Percentiles rank a stretch among this genome's conserved stretches.
These are phyloP conservation scores for Linyphia triangularis DNA, from an alignment of 2,888 invertebrate species.

Conservation along the genomic window DNA sequence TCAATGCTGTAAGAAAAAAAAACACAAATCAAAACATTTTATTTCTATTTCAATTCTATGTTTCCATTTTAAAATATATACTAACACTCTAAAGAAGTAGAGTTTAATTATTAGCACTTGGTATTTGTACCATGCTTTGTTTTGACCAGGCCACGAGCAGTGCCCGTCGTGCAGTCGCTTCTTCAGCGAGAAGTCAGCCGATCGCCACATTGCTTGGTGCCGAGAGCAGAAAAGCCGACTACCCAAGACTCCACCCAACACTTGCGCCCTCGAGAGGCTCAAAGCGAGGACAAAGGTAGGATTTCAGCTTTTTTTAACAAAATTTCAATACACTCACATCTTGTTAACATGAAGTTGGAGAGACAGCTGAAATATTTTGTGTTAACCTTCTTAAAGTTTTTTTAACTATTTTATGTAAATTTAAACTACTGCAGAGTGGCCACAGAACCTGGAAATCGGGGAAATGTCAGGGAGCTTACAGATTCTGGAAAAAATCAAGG, in stretches of 20 bases:
- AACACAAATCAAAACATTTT: too few species aligned
- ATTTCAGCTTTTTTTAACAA: neutral
- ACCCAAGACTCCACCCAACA: conserved; percentile 78
- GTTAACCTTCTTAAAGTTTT: neutral
- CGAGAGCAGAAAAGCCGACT: conserved; percentile 82
- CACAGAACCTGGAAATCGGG: too few species aligned
- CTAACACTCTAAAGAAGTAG: too few species aligned
- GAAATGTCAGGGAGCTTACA: too few species aligned
- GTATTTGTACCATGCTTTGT: neutral
- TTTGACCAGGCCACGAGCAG: conserved; percentile 82
- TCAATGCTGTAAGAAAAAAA: too few species aligned
- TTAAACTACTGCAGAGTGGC: too few species aligned
- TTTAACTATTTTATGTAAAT: neutral
- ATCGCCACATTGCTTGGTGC: conserved; percentile 97
- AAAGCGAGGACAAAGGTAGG: conserved; percentile 87
- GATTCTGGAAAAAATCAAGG: too few species aligned
- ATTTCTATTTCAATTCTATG: too few species aligned
- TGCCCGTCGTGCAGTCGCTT: conserved; percentile 93
- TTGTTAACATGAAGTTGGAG: too few species aligned
- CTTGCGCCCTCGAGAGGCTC: conserved; percentile 87
- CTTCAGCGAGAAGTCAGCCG: conserved; percentile 93
- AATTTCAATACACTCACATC: neutral
- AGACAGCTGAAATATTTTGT: neutral
- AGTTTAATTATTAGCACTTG: neutral
- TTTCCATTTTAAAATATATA: too few species aligned